Evolutionary conservation across 1,140 invertebrate genomes (phyloP).

Genomic region (Drosophila erecta): DNA sequence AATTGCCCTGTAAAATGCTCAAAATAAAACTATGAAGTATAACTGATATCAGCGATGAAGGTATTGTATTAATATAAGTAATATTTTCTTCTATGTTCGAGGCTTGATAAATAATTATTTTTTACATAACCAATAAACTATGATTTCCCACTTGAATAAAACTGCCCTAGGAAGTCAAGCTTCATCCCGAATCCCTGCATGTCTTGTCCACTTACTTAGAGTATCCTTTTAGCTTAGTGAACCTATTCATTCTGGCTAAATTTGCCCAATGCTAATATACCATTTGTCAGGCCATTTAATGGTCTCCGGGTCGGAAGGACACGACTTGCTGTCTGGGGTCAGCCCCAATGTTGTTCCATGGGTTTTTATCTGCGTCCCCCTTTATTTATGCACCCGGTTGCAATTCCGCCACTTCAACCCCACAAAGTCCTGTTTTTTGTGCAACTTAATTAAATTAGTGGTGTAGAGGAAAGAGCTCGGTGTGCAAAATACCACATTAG

Average conservation of each 20-base stretch:
- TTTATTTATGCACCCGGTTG: conserved; percentile 72
- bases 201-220: neutral
- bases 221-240: neutral
- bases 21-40: neutral
- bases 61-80: too few species aligned
- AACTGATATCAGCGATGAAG: too few species aligned
- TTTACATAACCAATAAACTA: too few species aligned
- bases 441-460: conserved; percentile 65
- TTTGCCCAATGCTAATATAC: conserved; percentile 63
- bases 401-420: conserved; percentile 21
- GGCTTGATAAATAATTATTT: neutral
- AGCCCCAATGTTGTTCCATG: conserved; percentile 46
- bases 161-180: neutral
- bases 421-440: conserved; percentile 43
- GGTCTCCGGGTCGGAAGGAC: conserved; percentile 39
- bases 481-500: conserved; percentile 39
- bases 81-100: too few species aligned
- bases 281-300: conserved; percentile 67
- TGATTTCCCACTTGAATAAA: neutral
- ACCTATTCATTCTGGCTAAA: conserved; percentile 20
- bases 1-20: neutral
- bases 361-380: conserved; percentile 60
- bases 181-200: neutral
- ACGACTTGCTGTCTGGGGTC: conserved; percentile 29
- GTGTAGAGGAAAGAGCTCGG: neutral